phyloP scores from a whole-genome alignment of 1,140 invertebrate genomes.

The Sesamia nonagrioides region DNA sequence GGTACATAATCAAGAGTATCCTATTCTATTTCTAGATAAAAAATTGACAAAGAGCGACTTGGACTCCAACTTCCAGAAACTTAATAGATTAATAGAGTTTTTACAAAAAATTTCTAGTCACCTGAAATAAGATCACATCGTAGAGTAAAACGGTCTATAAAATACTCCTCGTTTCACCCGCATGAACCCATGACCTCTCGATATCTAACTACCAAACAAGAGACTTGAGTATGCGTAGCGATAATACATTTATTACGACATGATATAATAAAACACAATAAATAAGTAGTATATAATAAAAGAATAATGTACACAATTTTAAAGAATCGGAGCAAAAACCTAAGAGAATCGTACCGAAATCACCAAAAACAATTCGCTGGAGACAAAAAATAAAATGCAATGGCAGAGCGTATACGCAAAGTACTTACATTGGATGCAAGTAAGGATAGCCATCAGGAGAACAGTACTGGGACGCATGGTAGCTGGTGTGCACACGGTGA shows the following conservation, averaged over 20 bases:
- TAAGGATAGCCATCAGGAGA: slow-evolving; percentile 27
- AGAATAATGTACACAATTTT: too few species aligned
- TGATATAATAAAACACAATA: not conserved
- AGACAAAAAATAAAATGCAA: not conserved
- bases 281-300: not conserved
- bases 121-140: not conserved
- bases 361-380: slow-evolving; percentile 1
- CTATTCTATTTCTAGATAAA: too few species aligned
- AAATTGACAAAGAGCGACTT: too few species aligned
- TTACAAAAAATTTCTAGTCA: not conserved
- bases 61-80: too few species aligned
- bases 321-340: not conserved
- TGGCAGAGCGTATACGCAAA: not conserved
- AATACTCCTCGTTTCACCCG: slow-evolving; percentile 13
- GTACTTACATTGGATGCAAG: slow-evolving; percentile 53
- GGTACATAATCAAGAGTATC: too few species aligned
- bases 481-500: slow-evolving; percentile 37
- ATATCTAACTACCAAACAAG: slow-evolving; percentile 31
- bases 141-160: slow-evolving; percentile 1
- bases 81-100: too few species aligned
- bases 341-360: too few species aligned
- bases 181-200: slow-evolving; percentile 27
- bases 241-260: slow-evolving; percentile 27
- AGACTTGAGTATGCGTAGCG: slow-evolving; percentile 28
- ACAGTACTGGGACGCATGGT: slow-evolving; percentile 43